phyloP scores from a whole-genome alignment of 2,113 vertebrate species.

The Actenoides lindsayi region DNA sequence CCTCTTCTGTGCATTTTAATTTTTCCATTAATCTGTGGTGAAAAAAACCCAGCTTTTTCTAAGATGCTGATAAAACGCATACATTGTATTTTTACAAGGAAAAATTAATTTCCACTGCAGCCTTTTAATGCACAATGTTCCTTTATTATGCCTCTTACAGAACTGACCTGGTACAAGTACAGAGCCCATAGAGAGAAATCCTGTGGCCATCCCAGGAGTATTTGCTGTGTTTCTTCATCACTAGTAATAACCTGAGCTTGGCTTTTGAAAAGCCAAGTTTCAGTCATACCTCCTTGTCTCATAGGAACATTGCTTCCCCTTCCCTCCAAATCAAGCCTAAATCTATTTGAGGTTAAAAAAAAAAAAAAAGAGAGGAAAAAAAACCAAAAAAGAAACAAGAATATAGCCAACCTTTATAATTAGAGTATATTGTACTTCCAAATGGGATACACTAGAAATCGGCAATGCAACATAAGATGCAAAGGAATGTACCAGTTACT shows the following conservation, averaged over 20 bases:
- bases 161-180: no score
- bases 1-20: no score
- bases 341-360: background rate
- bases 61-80: no score
- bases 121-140: no score
- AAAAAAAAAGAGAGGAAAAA: background rate
- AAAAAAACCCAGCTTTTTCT: no score
- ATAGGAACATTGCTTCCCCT: background rate
- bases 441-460: slow-evolving; percentile 99
- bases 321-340: background rate
- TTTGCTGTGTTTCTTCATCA: background rate
- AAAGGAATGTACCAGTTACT: slow-evolving; percentile 94
- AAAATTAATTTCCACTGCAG: no score
- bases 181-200: no score
- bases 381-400: slow-evolving; percentile 59
- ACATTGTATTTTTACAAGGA: no score
- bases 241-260: background rate
- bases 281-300: background rate
- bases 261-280: background rate
- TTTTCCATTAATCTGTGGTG: no score
- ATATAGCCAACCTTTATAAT: slow-evolving; percentile 86
- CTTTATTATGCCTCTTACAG: no score
- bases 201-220: no score
- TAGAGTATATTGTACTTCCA: slow-evolving; percentile 99
- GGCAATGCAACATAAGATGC: slow-evolving; percentile 97